Conservation (phyloP, 1,140 invertebrate genomes). For the Hermatobates lingyangjiaoensis region DNA sequence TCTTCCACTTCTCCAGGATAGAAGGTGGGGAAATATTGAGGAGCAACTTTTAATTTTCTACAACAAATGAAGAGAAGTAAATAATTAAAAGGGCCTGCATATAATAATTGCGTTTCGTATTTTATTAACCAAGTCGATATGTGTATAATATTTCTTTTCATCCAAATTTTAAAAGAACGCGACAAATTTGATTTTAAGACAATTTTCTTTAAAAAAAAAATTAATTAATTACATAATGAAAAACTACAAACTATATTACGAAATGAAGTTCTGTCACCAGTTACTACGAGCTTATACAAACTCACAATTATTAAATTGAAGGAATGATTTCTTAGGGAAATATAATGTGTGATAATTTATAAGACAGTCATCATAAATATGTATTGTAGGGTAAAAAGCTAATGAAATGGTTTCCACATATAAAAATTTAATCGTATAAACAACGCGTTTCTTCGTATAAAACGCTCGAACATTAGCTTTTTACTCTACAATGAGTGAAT, state of each 20-base stretch:
- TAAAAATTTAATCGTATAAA: too few species aligned
- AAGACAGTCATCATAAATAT: too few species aligned
- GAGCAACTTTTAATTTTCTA: constrained; percentile 32
- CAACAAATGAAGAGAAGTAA: constrained; percentile 10
- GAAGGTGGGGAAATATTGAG: constrained; percentile 65
- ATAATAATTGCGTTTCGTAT: neutral
- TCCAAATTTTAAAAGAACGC: neutral
- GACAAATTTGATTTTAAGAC: neutral
- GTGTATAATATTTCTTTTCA: neutral
- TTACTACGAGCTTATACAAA: too few species aligned
- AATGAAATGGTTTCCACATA: too few species aligned
- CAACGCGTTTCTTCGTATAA: too few species aligned
- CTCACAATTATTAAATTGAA: too few species aligned
- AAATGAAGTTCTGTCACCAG: too few species aligned
- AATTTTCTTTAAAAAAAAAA: neutral
- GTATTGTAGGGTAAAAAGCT: too few species aligned
- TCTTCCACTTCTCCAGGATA: constrained; percentile 34
- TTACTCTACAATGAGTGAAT: too few species aligned
- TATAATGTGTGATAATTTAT: too few species aligned
- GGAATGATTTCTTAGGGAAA: too few species aligned
- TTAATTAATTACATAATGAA: neutral
- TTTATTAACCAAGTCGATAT: neutral
- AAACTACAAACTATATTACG: neutral
- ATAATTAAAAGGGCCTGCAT: neutral
- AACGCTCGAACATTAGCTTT: too few species aligned